phyloP scores from a whole-genome alignment of 2,113 vertebrate genomes.

The Peromyscus polionotus region DNA sequence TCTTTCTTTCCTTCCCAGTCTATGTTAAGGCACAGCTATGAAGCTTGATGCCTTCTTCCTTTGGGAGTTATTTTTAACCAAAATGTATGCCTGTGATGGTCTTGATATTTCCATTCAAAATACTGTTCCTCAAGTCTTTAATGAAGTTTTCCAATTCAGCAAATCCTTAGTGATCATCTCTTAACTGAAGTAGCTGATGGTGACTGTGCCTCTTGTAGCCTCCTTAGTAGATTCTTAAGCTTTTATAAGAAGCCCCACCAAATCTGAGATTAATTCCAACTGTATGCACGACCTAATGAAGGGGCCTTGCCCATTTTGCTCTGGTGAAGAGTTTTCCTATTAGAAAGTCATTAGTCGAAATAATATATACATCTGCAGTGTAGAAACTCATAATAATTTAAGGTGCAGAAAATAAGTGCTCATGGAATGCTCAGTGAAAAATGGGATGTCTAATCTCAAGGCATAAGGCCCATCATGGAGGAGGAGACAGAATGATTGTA shows the following conservation, averaged over 20 bases:
- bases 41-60: background rate
- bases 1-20: background rate
- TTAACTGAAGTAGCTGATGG: background rate
- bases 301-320: background rate
- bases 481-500: background rate
- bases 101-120: constrained; percentile 19
- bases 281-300: background rate
- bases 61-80: background rate
- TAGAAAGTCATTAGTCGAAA: constrained; percentile 32
- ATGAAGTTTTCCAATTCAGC: background rate
- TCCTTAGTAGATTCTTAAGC: background rate
- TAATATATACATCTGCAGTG: background rate
- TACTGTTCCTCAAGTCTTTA: background rate
- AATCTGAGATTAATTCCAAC: background rate
- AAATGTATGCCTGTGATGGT: background rate
- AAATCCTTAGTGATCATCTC: background rate
- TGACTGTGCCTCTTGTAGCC: background rate
- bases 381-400: background rate
- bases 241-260: background rate
- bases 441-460: background rate
- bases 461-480: too few relatives aligned
- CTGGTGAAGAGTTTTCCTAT: background rate
- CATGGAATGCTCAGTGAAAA: background rate
- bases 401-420: background rate
- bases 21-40: background rate